Percentiles rank a stretch among this genome's conserved stretches.
Conservation (phyloP, 2,797 vertebrate species). For the Pelodytes ibericus region DNA sequence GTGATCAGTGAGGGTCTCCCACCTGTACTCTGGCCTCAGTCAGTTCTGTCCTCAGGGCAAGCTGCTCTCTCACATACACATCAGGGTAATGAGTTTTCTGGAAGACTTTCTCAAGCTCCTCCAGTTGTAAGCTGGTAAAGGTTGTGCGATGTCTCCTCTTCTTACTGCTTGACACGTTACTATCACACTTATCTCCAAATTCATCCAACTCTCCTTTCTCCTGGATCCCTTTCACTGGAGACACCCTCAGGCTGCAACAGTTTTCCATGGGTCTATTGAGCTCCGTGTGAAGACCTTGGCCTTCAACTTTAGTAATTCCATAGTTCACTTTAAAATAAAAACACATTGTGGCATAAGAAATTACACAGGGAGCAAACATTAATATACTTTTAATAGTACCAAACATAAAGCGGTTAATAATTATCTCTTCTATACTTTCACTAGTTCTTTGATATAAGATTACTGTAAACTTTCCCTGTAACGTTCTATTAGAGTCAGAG, state of each 20-base stretch:
- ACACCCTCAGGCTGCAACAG: slow-evolving; percentile 84
- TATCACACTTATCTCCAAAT: slow-evolving; percentile 90
- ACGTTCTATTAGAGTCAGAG: no score
- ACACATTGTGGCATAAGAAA: neutral
- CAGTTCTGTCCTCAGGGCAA: slow-evolving; percentile 94
- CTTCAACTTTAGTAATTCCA: slow-evolving; percentile 84
- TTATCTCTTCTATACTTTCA: no score
- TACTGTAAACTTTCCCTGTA: no score
- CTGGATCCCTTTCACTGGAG: slow-evolving; percentile 78
- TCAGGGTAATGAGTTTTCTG: slow-evolving; percentile 99
- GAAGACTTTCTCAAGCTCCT: slow-evolving; percentile 97
- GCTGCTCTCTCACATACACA: slow-evolving; percentile 95
- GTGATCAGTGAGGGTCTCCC: slow-evolving; percentile 45
- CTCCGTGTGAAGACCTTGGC: slow-evolving; percentile 81
- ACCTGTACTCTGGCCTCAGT: slow-evolving; percentile 98
- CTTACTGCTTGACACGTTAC: slow-evolving; percentile 97
- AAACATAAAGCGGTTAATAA: no score
- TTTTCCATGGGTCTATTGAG: slow-evolving; percentile 83
- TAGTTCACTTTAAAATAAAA: slow-evolving; percentile 74
- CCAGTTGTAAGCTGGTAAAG: slow-evolving; percentile 94
- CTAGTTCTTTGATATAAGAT: no score
- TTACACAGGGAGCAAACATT: neutral
- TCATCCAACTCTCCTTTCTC: slow-evolving; percentile 87
- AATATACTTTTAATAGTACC: no score
- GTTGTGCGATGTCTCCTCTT: slow-evolving; percentile 95